Percentiles rank a stretch among this genome's conserved stretches.
These are phyloP conservation scores for Colaptes auratus DNA, from an alignment of 2,113 vertebrate species.

Conservation along the genomic window DNA sequence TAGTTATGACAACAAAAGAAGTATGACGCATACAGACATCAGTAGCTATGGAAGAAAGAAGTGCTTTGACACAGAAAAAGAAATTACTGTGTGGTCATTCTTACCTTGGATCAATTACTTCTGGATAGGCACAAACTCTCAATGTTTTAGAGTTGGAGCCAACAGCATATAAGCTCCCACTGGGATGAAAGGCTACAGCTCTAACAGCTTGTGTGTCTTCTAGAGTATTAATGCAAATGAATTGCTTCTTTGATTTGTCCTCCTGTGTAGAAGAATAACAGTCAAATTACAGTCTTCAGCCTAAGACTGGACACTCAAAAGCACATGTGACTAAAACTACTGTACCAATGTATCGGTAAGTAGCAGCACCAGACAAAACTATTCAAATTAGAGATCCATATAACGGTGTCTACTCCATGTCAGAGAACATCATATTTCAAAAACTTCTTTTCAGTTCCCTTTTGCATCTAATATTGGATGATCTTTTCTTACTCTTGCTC, in stretches of 20 bases:
- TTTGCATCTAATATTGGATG: neutral
- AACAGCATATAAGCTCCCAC: constrained; percentile 91
- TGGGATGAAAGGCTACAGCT: constrained; percentile 96
- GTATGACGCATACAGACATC: neutral
- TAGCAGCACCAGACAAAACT: neutral
- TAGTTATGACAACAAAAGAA: neutral
- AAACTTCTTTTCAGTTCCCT: neutral
- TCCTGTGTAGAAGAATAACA: constrained; percentile 63
- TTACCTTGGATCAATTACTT: constrained; percentile 84
- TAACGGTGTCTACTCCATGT: neutral
- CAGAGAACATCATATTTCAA: neutral
- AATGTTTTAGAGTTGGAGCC: constrained; percentile 98
- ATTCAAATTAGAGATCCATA: neutral
- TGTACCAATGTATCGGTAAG: neutral
- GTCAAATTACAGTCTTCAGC: neutral
- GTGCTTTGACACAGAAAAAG: neutral
- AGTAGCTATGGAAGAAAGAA: neutral
- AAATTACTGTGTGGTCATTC: neutral
- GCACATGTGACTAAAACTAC: neutral
- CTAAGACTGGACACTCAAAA: neutral
- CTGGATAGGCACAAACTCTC: constrained; percentile 93
- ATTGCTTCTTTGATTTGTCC: constrained; percentile 87
- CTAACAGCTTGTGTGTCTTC: constrained; percentile 97
- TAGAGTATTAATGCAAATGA: constrained; percentile 87
- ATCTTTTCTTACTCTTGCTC: neutral